phyloP scores from a whole-genome alignment of 2,888 invertebrate species.

The Chouioia cunea region DNA sequence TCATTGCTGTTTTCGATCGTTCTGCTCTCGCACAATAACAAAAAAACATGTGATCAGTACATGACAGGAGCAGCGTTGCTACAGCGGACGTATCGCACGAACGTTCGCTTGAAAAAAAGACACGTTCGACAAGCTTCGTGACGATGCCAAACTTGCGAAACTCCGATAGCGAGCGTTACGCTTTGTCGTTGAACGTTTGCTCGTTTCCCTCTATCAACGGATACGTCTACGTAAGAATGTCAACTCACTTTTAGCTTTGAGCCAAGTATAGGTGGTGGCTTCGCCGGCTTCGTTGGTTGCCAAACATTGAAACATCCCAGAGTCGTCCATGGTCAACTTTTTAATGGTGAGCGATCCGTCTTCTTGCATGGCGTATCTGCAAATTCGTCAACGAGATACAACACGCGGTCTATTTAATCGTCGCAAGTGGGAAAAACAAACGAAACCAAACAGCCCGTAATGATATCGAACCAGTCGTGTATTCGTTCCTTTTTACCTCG shows the following conservation, averaged over 20 bases:
- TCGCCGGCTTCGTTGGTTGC: conserved; percentile 92
- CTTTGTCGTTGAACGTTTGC: conserved; percentile 1
- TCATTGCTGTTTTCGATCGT: conserved; percentile 60
- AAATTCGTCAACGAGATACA: conserved; percentile 48
- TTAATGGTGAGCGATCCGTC: conserved; percentile 87
- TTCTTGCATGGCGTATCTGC: conserved; percentile 82
- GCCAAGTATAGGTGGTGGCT: conserved; percentile 89
- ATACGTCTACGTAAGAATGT: neutral
- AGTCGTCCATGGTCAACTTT: conserved; percentile 84
- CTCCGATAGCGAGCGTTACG: neutral
- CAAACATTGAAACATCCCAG: conserved; percentile 96
- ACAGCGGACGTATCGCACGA: conserved; percentile 19
- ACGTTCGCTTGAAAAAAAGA: conserved; percentile 16
- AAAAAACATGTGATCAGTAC: conserved; percentile 50
- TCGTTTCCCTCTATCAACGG: neutral
- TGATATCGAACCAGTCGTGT: neutral
- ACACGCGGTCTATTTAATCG: too few relatives aligned
- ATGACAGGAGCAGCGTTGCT: conserved; percentile 11
- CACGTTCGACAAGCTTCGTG: neutral
- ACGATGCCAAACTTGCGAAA: conserved; percentile 24
- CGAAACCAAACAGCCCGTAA: too few relatives aligned
- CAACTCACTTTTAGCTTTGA: conserved; percentile 94
- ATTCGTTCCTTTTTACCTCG: conserved; percentile 63
- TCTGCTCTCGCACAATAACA: conserved; percentile 57
- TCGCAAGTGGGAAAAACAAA: too few relatives aligned